Evolutionary conservation across 2,888 invertebrate genomes (phyloP), one percentile per base, ranked within the genome.

Genomic region (Drosophila neonasuta): DNA sequence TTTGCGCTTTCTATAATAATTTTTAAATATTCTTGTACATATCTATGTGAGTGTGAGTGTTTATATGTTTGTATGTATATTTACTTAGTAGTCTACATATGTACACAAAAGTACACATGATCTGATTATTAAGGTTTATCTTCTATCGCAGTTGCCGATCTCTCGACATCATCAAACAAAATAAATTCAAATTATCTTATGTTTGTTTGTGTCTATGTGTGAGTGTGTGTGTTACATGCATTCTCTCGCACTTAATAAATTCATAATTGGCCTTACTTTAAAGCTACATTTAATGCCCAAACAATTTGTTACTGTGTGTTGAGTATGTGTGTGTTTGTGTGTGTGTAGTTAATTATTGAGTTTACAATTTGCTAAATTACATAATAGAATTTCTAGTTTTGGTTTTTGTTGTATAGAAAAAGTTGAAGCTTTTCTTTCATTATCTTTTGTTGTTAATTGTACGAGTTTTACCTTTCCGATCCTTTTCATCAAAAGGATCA

Each of bases 341-440:
- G 66, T 50, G 59, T 58, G 61, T 68, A 61, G 62, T 59, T 80
- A 64, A 71, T 54, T 70, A 54, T 71, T 79, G 72, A 71, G 80
- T 80, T 82, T 79, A 80, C 74, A 80, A 72, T 84, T 79, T 77
- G 72, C 84, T 81, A 81, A 80, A 80, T 84, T 77, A 80, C 77
- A 80, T 74, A 76, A 71, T 69, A 68, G 76, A 76, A 69, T 74
- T 74, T 46, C 75, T 77, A 74, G 54, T 45, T 61, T 49, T 54
- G 51, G 2, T 20, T 30, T 51, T 49, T 75, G 58, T 69, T 67
- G 66, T 70, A 67, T 80, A 71, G 77, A 82, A 80, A 80, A 80
- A 77, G 74, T 69, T 79, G 79, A 83, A 83, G 75, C 85, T 60
- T 74, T 62, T 55, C 58, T 44, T 39, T 13, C 36, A 39, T 39